Conservation (phyloP, 2,888 invertebrate species). For the Thymelicus lineola region DNA sequence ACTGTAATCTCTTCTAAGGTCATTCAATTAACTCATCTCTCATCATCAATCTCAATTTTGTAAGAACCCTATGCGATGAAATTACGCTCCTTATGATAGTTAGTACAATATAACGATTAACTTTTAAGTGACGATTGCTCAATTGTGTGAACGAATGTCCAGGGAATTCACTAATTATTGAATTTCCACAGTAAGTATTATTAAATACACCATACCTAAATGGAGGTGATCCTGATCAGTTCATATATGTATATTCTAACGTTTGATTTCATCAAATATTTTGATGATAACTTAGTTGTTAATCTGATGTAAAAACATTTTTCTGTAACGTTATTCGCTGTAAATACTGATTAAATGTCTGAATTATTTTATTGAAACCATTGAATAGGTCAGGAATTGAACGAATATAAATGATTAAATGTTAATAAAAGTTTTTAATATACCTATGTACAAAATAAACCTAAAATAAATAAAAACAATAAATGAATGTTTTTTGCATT, state of each 20-base stretch:
- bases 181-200: constrained; percentile 22
- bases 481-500: constrained; percentile 50
- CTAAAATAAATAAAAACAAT: constrained; percentile 42
- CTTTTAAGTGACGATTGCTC: constrained; percentile 78
- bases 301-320: constrained; percentile 29
- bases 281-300: constrained; percentile 22
- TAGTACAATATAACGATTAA: constrained; percentile 75
- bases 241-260: constrained; percentile 8
- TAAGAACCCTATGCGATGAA: constrained; percentile 44
- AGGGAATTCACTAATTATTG: constrained; percentile 28
- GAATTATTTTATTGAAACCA: constrained; percentile 11
- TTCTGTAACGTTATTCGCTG: constrained; percentile 17
- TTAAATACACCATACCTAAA: constrained; percentile 3
- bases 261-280: constrained; percentile 27
- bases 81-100: constrained; percentile 66
- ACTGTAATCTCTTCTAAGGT: background rate
- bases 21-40: background rate
- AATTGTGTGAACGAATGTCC: constrained; percentile 66
- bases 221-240: constrained; percentile 14
- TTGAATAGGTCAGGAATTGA: constrained; percentile 68
- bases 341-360: constrained; percentile 19
- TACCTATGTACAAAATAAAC: constrained; percentile 50
- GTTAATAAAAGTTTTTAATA: constrained; percentile 17
- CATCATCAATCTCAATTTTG: background rate
- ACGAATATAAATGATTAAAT: constrained; percentile 5